Base-by-base conservation (phyloP, 2,797 vertebrate species). In the Acanthiza pusilla region DNA sequence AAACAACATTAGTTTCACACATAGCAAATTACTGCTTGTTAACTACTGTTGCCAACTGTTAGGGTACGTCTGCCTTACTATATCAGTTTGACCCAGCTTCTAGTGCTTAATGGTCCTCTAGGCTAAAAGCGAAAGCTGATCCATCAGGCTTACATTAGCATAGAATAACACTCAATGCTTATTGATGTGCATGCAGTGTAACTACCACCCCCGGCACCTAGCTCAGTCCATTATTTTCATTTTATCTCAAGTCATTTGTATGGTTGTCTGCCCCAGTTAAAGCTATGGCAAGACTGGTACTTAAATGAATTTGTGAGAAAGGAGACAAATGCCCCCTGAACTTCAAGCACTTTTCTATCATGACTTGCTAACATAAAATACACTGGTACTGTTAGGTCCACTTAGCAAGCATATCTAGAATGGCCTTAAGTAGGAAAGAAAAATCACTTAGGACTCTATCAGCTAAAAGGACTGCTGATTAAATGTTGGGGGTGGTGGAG, bases 141-240 rank as follows among this genome's bases (percentile, higher is more conserved):
- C 98, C 98, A 99, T 99, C 98, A 99, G 98, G 97, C 98, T 98
- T 98, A 98, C 98, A 99, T 99, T 99, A 99, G 98, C 98, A 98
- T 98, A 98, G 98, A 98, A 97, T 98, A 98, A 98, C 98, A 98
- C 98, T 98, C 97, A 94, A 97, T 96, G 97, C 98, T 98, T 99
- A 99, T 98, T 98, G 99, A 99, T 98, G 98, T 98, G 98, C 97
- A 97, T 97, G 97, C 97, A 98, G 98, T 98, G 98, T 97, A 98
- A 98, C 98, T 97, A 98, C 98, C 98, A 98, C 98, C 98, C 97
- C 98, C 98, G 98, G 97, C 97, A 96, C 96, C 97, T 89, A 96
- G 97, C 97, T 98, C 97, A 96, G 96, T 97, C 97, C 98, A 98
- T 98, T 98, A 98, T 98, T 98, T 98, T 98, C 98, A 98, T 98